phyloP scores from a whole-genome alignment of 2,888 invertebrate species.

The Temnothorax unifasciatus region DNA sequence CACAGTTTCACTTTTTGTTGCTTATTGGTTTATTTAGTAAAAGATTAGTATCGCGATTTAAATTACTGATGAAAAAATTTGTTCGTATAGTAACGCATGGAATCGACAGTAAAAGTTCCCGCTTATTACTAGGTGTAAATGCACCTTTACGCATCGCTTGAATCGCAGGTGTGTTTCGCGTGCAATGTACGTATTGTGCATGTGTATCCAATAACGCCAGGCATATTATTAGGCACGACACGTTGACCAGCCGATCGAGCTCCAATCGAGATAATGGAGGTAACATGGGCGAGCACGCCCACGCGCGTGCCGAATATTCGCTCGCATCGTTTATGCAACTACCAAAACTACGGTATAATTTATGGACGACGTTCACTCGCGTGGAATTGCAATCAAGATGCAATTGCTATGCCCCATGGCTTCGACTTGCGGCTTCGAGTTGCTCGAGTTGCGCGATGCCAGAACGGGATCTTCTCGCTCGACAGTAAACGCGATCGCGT shows the following conservation, averaged over 20 bases:
- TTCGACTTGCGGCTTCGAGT: not conserved
- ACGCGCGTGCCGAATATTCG: slow-evolving; percentile 34
- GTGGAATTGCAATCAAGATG: slow-evolving; percentile 25
- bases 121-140: not conserved
- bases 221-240: slow-evolving; percentile 64
- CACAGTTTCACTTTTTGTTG: not conserved
- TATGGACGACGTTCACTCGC: slow-evolving; percentile 8
- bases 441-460: not conserved
- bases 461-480: not conserved
- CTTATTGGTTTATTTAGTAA: not conserved
- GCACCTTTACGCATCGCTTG: slow-evolving; percentile 1
- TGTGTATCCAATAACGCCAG: slow-evolving; percentile 63
- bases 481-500: not conserved
- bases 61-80: not conserved
- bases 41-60: not conserved
- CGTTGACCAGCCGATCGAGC: slow-evolving; percentile 64
- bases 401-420: slow-evolving; percentile 11
- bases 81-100: not conserved
- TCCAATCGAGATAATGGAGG: slow-evolving; percentile 71
- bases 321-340: slow-evolving; percentile 29
- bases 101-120: not conserved
- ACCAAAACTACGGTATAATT: slow-evolving; percentile 31
- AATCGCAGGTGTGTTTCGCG: slow-evolving; percentile 45
- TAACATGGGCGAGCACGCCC: slow-evolving; percentile 53
- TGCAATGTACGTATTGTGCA: slow-evolving; percentile 5